These are phyloP conservation scores for Lagopus muta DNA, from an alignment of 2,113 vertebrate species.

Conservation along the genomic window DNA sequence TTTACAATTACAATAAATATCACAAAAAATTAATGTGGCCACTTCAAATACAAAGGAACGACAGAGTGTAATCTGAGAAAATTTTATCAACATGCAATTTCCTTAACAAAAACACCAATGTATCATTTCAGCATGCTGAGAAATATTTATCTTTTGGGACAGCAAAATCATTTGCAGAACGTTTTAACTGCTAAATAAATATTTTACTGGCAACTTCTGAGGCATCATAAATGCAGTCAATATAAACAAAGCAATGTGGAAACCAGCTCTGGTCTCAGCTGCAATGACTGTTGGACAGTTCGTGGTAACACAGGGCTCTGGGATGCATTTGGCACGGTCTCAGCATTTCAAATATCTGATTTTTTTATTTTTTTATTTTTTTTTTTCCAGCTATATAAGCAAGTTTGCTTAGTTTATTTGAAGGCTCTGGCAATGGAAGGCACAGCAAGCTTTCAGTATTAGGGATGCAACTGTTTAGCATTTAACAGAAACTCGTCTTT, in stretches of 20 bases:
- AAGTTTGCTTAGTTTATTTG: constrained; percentile 66
- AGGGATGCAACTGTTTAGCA: neutral
- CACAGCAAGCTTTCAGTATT: neutral
- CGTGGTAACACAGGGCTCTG: constrained; percentile 53
- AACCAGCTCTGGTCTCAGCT: constrained; percentile 55
- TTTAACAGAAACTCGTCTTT: neutral
- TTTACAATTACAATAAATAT: constrained; percentile 72
- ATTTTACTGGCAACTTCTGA: constrained; percentile 80
- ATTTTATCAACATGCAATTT: constrained; percentile 75
- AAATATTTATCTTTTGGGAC: constrained; percentile 79
- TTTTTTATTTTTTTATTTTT: neutral
- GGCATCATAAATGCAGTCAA: constrained; percentile 79
- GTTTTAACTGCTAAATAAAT: constrained; percentile 80
- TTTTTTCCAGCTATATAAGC: constrained; percentile 68
- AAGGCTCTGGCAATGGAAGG: constrained; percentile 53
- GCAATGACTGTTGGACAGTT: constrained; percentile 40
- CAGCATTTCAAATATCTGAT: constrained; percentile 44
- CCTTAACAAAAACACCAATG: constrained; percentile 69
- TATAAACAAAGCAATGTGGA: constrained; percentile 79
- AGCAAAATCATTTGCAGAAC: constrained; percentile 81
- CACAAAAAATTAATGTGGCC: constrained; percentile 60
- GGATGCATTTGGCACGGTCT: constrained; percentile 70
- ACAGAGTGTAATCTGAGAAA: constrained; percentile 64
- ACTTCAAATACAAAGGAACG: constrained; percentile 66
- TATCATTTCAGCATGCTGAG: constrained; percentile 69